Evolutionary conservation across 1,140 invertebrate species (phyloP).

Genomic region (Palaemon carinicauda): DNA sequence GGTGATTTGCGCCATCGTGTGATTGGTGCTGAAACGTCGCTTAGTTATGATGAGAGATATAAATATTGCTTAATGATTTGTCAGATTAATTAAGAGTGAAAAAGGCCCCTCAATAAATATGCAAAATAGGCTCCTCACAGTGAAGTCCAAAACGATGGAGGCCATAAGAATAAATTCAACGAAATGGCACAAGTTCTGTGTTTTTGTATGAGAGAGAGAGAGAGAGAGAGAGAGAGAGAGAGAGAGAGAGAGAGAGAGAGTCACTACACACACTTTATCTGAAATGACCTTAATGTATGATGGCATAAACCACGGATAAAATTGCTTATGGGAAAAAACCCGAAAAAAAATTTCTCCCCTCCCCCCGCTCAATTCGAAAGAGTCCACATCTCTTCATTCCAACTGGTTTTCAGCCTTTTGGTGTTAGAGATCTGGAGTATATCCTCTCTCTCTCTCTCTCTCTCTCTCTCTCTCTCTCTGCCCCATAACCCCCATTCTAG

Average conservation of each 20-base stretch:
- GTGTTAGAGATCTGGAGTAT: constrained; percentile 8
- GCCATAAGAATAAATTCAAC: not conserved
- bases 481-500: too few species aligned
- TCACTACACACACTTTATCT: constrained; percentile 53
- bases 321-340: constrained; percentile 53
- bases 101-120: not conserved
- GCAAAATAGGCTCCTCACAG: too few species aligned
- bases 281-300: constrained; percentile 53
- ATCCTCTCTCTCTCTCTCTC: not conserved
- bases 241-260: not conserved
- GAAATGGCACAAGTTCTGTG: not conserved
- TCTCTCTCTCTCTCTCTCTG: not conserved
- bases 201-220: not conserved
- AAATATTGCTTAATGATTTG: too few species aligned
- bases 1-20: too few species aligned
- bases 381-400: too few species aligned
- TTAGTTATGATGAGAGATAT: too few species aligned
- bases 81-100: not conserved
- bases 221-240: too few species aligned
- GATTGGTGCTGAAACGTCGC: too few species aligned
- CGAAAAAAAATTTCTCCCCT: constrained; percentile 22
- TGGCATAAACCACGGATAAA: constrained; percentile 43
- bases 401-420: constrained; percentile 10
- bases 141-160: too few species aligned
- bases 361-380: not conserved